Base-by-base conservation (phyloP, 2,113 vertebrate species). In the Puma concolor region DNA sequence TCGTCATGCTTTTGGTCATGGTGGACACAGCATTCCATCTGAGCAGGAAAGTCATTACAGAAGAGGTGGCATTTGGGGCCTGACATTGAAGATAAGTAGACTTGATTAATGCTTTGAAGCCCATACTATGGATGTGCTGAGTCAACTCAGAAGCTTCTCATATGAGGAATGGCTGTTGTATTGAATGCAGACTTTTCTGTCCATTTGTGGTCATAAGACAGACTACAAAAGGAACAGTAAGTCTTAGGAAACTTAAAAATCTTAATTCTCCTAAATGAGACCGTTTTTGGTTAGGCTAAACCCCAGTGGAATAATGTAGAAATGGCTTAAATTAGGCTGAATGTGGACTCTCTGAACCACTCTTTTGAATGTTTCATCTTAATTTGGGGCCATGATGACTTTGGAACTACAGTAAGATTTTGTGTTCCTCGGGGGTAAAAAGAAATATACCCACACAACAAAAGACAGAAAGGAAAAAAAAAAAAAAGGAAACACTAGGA, bases 221-320 rank as follows among this genome's bases (percentile, higher is more conserved):
- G 41, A 50, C 67, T 89, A 93, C 21, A 94, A 94, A 96, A 97
- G 83, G 91, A 85, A 66, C 4, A 71, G 7, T 64, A 79, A 84
- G 57, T 86, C 83, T 92, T 79, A 81, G 67, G 38, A 95, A 97
- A 96, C 15, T 63, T 50, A 38, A 95, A 97, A 94, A 89, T 91
- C 19, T 5, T 64, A 71, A 76, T 67, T 79, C 21, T 38, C 23
- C 25, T 41, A 91, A 95, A 72, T 38, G 81, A 96, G 74, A 74
- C 74, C 27, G 67, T 86, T 85, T 92, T 67, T 33, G 57, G 33
- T 90, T 95, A 79, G 63, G 29, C 23, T 95, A 90, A 95, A 69
- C 50, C 74, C 57, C 57, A 38, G 31, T 0, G 5, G 67, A 83
- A 84, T 82, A 72, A 81, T 67, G 63, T 60, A 6, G 36, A 76